A percentile compares a stretch with the other conserved stretches of the same genome.
Conservation (phyloP, 2,113 vertebrate genomes). For the Tachuris rubrigastra region DNA sequence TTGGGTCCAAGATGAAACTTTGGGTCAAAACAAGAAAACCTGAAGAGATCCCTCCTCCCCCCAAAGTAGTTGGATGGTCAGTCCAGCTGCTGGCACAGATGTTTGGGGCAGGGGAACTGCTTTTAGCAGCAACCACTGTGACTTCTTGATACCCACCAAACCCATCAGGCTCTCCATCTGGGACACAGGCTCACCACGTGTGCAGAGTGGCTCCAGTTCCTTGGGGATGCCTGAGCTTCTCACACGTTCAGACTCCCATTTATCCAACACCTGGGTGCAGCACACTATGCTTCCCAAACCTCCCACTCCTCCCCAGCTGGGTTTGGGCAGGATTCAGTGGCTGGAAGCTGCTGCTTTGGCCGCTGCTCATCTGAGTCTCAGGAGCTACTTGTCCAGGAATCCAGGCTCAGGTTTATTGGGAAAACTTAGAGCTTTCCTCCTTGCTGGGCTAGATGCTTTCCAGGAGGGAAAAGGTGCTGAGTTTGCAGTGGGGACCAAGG, state of each 20-base stretch:
- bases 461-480: neutral
- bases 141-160: neutral
- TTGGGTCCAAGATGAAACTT: neutral
- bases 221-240: accelerated
- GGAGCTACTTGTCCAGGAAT: neutral
- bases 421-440: neutral
- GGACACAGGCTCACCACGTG: neutral
- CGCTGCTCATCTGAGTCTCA: neutral
- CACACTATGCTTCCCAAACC: neutral
- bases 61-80: accelerated
- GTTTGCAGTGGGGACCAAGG: neutral
- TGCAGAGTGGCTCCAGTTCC: neutral
- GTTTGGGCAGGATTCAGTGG: neutral
- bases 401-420: neutral
- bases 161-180: accelerated
- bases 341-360: neutral
- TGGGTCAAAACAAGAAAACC: neutral
- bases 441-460: neutral
- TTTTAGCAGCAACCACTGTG: neutral
- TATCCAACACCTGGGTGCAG: neutral
- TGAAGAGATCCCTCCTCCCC: neutral
- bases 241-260: accelerated
- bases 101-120: neutral
- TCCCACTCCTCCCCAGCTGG: neutral
- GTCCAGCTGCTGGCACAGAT: neutral